Base-by-base conservation (phyloP, 2,113 vertebrate species). In the Bos indicus region DNA sequence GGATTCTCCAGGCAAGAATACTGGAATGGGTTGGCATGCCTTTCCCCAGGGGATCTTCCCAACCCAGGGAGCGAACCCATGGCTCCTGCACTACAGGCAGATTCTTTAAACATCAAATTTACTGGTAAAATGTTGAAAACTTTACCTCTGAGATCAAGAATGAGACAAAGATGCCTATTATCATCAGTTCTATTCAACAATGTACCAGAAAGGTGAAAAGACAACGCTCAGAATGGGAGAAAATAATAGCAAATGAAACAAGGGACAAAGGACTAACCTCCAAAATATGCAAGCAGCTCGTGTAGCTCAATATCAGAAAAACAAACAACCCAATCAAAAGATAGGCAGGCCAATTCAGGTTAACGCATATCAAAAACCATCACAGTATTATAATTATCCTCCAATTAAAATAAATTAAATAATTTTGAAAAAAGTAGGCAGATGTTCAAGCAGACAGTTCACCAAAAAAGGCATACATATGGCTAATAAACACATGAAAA, bases 141-240 rank as follows among this genome's bases (percentile, higher is more conserved):
- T 92, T 91, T 88, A 74, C 57, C 25, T 93, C 93, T 59, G 81
- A 88, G 57, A 52, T 28, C 2, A 4, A 54, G 36, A 92, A 57
- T 85, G 60, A 94, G 71, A 88, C 28, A 94, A 95, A 51, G 52
- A 57, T 82, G 86, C 11, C 89, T 94, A 28, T 46, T 81, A 64
- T 28, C 86, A 96, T 16, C 54, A 96, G 46, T 90, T 97, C 52
- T 95, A 82, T 25, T 95, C 51, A 95, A 91, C 81, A 92, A 56
- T 7, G n/a, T 52, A 48, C 36, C 81, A n/a, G 77, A 77, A 71
- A 40, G 67, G 19, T 71, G n/a, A 23, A 71, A 21, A 71, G 67
- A 71, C n/a, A 74, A 23, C n/a, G 12, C 67, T 71, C 67, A 40
- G 67, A 74, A 74, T 23, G 10, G n/a, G 67, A 40, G 67, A 74